A percentile compares a stretch with the other conserved stretches of the same genome.
These are phyloP conservation scores for Enteromius fasciolatus DNA, from an alignment of 2,797 vertebrate genomes.

Conservation along the genomic window DNA sequence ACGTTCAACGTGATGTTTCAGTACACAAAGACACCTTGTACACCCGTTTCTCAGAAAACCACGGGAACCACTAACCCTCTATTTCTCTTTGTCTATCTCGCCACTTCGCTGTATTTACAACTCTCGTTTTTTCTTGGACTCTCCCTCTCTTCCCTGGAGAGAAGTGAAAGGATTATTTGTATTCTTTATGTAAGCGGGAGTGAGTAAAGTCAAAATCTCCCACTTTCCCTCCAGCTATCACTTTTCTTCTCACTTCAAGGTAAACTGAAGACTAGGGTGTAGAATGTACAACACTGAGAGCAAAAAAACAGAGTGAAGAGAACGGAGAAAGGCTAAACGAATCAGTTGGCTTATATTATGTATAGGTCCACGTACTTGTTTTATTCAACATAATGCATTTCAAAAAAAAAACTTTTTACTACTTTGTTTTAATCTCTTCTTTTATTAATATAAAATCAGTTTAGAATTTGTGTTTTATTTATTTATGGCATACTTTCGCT, in stretches of 20 bases:
- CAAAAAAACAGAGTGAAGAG: background rate
- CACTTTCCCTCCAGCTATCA: conserved; percentile 22
- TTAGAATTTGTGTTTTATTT: background rate
- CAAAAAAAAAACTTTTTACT: background rate
- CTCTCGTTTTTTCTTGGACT: conserved; percentile 15
- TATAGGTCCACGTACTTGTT: background rate
- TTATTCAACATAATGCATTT: background rate
- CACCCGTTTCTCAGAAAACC: conserved; percentile 4
- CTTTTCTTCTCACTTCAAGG: conserved; percentile 12
- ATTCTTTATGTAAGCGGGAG: conserved; percentile 26
- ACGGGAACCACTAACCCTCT: background rate
- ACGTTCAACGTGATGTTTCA: background rate
- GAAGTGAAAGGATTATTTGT: conserved; percentile 41
- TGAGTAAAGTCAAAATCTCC: conserved; percentile 24
- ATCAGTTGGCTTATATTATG: background rate
- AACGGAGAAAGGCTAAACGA: background rate
- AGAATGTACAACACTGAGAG: background rate
- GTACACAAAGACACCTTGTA: conserved; percentile 30
- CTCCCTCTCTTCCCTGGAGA: conserved; percentile 30
- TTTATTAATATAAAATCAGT: background rate
- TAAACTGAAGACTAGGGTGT: conserved; percentile 15
- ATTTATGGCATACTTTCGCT: background rate
- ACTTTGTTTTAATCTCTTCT: background rate
- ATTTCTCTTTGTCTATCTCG: background rate
- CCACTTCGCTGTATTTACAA: background rate